Base-by-base conservation (phyloP, 2,113 vertebrate genomes). In the Circaetus gallicus region DNA sequence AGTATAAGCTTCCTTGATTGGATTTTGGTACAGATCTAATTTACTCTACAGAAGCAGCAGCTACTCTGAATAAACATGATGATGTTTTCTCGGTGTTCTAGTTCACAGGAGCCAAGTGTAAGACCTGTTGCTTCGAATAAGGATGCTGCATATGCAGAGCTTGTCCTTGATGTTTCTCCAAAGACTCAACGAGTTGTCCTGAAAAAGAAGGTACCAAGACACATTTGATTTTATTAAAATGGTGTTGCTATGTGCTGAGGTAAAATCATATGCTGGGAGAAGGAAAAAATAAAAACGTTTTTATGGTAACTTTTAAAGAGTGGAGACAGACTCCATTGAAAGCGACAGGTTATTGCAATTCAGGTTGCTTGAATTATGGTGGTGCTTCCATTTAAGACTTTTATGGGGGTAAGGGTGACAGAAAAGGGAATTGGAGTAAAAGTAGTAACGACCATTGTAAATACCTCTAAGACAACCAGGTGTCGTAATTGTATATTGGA, bases 181-280 rank as follows among this genome's bases (percentile, higher is more conserved):
- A 99, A 99, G 97, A 99, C 99, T n/a, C 99, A 99, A 19, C 98
- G 99, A 95, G 99, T 99, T 95, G 97, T 99, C 79, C 97, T 99
- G 74, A 99, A 99, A 93, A 99, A 99, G 96, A 99, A 99, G 99
- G 99, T 99, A 97, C 36, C 40, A 53, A 32, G 49, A 47, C 10
- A 25, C 20, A 4, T 43, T 58, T 49, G 45, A 6, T 67, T 61
- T 29, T 38, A 21, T 29, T 34, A 26, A 77, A 67, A 90, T 71
- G 19, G 42, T 66, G 8, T 69, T 96, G n/a, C 19, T 77, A 1
- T 50, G n/a, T 87, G 55, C 59, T 71, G 56, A 74, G 71, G 36
- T 82, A 49, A 89, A 84, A 74, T 62, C 13, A 18, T 52, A 13
- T 59, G 22, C 38, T 86, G 40, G 49, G 29, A 76, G 47, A 34